Percentiles rank a stretch among this genome's conserved stretches.
phyloP scores from a whole-genome alignment of 2,113 vertebrate species.

The Menidia beryllina region DNA sequence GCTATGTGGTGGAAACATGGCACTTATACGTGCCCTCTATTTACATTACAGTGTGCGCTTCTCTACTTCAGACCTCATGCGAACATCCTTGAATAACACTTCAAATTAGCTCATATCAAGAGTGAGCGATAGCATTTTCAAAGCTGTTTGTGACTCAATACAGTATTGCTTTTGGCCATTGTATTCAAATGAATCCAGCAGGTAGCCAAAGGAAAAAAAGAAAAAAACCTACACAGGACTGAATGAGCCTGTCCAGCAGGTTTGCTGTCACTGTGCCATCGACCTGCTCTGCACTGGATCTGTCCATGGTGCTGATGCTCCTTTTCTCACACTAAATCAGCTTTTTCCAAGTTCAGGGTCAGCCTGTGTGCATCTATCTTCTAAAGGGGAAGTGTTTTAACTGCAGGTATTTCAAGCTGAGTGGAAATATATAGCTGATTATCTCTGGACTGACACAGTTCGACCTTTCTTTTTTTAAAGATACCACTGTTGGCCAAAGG shows the following conservation, averaged over 20 bases:
- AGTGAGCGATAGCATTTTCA: background rate
- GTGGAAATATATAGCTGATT: constrained; percentile 39
- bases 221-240: constrained; percentile 9
- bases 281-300: constrained; percentile 37
- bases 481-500: constrained; percentile 35
- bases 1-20: too few species aligned
- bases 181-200: background rate
- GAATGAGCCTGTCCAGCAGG: constrained; percentile 31
- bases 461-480: constrained; percentile 5
- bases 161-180: background rate
- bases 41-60: background rate
- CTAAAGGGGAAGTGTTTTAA: constrained; percentile 40
- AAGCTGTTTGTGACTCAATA: background rate
- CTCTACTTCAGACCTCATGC: background rate
- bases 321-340: constrained; percentile 65
- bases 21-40: too few species aligned
- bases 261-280: constrained; percentile 42
- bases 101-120: background rate
- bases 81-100: background rate
- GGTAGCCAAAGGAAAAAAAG: background rate
- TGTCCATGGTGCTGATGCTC: constrained; percentile 67
- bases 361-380: constrained; percentile 50
- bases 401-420: constrained; percentile 43
- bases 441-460: constrained; percentile 20
- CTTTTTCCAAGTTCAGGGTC: constrained; percentile 56